Percentiles rank a stretch among this genome's conserved stretches.
Evolutionary conservation across 2,888 invertebrate genomes (phyloP).

Genomic region (Agrochola lota): DNA sequence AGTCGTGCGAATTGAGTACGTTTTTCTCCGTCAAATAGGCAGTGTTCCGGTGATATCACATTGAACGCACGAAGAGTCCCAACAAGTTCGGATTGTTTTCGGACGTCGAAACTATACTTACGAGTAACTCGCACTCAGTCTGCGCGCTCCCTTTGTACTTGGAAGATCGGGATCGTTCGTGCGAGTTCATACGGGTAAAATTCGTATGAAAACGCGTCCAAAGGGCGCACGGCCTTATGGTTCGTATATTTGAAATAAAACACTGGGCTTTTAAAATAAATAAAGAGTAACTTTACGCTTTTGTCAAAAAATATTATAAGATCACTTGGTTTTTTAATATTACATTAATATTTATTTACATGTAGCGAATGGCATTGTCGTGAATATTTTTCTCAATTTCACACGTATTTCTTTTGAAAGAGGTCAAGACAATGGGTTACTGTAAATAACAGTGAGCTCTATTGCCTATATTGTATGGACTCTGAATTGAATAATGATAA

Average conservation of each 20-base stretch:
- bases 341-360: not conserved
- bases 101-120: too few species aligned
- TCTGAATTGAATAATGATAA: not conserved
- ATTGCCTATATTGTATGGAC: not conserved
- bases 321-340: constrained; percentile 4
- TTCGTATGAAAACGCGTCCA: too few species aligned
- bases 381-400: not conserved
- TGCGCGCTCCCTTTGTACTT: too few species aligned
- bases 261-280: constrained; percentile 16
- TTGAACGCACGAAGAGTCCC: too few species aligned
- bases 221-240: too few species aligned
- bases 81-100: too few species aligned
- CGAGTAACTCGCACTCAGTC: too few species aligned
- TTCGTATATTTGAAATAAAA: constrained; percentile 15
- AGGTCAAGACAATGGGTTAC: not conserved
- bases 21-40: too few species aligned
- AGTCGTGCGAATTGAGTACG: too few species aligned
- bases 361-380: not conserved
- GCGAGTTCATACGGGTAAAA: too few species aligned
- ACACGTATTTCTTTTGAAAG: not conserved
- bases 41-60: too few species aligned
- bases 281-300: not conserved
- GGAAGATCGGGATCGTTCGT: too few species aligned
- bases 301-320: constrained; percentile 2
- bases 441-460: not conserved